phyloP scores from a whole-genome alignment of 2,113 vertebrate species.

The Tapirus terrestris region DNA sequence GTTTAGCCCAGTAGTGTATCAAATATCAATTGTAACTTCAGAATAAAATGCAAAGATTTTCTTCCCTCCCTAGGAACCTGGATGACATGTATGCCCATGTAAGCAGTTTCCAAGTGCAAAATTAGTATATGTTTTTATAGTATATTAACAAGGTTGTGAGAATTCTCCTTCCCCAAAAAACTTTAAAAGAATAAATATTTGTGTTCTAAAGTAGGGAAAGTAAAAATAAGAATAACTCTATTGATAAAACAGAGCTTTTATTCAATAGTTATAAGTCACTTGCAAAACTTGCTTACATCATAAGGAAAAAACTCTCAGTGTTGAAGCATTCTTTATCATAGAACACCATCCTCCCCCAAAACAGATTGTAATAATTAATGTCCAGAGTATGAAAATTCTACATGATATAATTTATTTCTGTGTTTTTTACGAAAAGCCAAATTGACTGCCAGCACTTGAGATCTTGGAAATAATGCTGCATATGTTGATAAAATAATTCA shows the following conservation, averaged over 20 bases:
- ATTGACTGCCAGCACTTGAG: neutral
- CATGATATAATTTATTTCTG: conserved; percentile 33
- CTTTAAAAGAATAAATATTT: conserved; percentile 72
- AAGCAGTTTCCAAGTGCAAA: conserved; percentile 60
- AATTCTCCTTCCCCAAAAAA: conserved; percentile 22
- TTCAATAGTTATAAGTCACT: conserved; percentile 81
- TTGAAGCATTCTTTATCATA: neutral
- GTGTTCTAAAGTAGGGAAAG: conserved; percentile 72
- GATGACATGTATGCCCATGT: conserved; percentile 47
- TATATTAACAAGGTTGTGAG: conserved; percentile 76
- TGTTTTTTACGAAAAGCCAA: conserved; percentile 24
- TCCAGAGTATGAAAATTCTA: neutral
- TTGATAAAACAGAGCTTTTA: conserved; percentile 66
- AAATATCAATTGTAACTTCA: conserved; percentile 75
- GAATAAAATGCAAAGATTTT: conserved; percentile 68
- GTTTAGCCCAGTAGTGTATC: conserved; percentile 79
- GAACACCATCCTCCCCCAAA: neutral
- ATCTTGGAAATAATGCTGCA: conserved; percentile 26
- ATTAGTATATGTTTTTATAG: conserved; percentile 67
- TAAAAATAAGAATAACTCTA: conserved; percentile 7
- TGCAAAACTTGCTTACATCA: conserved; percentile 59
- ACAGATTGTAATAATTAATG: neutral
- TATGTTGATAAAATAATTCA: conserved; percentile 12
- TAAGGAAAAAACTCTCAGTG: conserved; percentile 65
- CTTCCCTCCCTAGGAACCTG: conserved; percentile 64